Evolutionary conservation across 2,888 invertebrate genomes (phyloP).

Genomic region (Spilosoma lubricipeda): DNA sequence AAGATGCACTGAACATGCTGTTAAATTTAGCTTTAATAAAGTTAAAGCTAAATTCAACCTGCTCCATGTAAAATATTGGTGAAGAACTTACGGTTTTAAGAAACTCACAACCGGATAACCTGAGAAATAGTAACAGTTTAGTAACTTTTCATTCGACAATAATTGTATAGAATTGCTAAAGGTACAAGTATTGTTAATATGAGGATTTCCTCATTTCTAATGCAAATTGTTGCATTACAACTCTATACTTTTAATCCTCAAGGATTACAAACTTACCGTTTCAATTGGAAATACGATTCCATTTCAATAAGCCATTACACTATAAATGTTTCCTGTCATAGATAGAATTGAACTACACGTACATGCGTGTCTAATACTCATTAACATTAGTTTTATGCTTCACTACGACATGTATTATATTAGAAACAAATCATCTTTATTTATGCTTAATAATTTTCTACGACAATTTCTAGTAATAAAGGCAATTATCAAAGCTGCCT

Average conservation of each 20-base stretch:
- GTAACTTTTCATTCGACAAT: not conserved
- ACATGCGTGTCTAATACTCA: conserved; percentile 10
- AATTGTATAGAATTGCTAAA: not conserved
- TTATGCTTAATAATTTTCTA: conserved; percentile 13
- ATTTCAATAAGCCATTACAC: not conserved
- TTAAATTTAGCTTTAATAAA: too few species aligned
- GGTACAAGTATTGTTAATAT: not conserved
- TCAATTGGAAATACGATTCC: not conserved
- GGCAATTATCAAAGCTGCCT: not conserved
- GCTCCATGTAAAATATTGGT: too few species aligned
- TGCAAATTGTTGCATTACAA: too few species aligned
- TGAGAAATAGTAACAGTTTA: not conserved
- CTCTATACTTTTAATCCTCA: not conserved
- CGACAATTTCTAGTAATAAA: not conserved
- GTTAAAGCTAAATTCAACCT: too few species aligned
- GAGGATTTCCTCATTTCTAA: too few species aligned
- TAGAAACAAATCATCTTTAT: conserved; percentile 3
- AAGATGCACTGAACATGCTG: too few species aligned
- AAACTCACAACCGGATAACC: too few species aligned
- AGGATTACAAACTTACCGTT: not conserved
- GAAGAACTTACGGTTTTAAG: too few species aligned
- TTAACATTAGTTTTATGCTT: conserved; percentile 2
- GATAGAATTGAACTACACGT: not conserved
- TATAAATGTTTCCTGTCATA: not conserved
- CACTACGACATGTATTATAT: not conserved